Evolutionary conservation across 2,888 invertebrate genomes (phyloP).

Genomic region (Nowickia ferox): DNA sequence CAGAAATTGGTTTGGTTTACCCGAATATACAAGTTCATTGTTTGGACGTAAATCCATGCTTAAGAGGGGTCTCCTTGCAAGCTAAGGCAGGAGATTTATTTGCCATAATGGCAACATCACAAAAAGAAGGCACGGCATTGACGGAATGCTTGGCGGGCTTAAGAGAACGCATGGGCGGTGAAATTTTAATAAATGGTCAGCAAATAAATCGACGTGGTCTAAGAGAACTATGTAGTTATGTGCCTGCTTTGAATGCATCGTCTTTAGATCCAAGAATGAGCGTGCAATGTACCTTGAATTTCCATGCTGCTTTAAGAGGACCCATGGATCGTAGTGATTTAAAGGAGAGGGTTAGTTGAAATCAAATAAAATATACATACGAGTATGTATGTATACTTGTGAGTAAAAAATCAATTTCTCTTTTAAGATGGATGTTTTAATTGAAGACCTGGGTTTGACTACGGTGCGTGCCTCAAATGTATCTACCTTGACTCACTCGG

Average conservation of each 20-base stretch:
- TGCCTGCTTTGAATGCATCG: conserved; percentile 81
- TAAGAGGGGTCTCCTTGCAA: conserved; percentile 89
- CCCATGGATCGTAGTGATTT: conserved; percentile 85
- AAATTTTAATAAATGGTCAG: conserved; percentile 94
- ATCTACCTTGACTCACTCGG: conserved; percentile 92
- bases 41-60: conserved; percentile 93
- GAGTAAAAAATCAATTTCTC: not conserved
- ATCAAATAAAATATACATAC: not conserved
- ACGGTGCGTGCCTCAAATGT: conserved; percentile 95
- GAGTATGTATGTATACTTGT: no score
- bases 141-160: conserved; percentile 93
- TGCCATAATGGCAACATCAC: conserved; percentile 95
- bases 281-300: conserved; percentile 93
- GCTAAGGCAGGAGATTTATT: conserved; percentile 95
- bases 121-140: conserved; percentile 93
- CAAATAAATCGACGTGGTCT: conserved; percentile 89
- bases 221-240: conserved; percentile 87
- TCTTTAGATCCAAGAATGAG: conserved; percentile 89
- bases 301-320: conserved; percentile 89
- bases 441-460: conserved; percentile 95
- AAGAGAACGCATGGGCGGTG: conserved; percentile 88
- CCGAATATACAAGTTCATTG: conserved; percentile 84
- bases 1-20: conserved; percentile 82
- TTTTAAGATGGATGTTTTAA: conserved; percentile 90
- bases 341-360: conserved; percentile 86